Evolutionary conservation across 2,888 invertebrate species (phyloP).

Genomic region (Germaria angustata): DNA sequence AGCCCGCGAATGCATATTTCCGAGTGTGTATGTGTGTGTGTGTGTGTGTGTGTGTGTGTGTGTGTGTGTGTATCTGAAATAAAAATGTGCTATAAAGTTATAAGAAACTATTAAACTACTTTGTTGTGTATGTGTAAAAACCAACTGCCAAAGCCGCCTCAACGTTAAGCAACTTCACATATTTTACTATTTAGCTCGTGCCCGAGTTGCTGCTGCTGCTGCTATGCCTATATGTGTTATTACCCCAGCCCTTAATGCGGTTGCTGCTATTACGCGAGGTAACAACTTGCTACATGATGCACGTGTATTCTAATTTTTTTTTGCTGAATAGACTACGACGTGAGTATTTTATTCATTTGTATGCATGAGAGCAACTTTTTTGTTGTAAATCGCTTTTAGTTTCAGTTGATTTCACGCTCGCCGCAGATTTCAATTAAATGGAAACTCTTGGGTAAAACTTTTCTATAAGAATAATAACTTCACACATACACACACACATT

Average conservation of each 20-base stretch:
- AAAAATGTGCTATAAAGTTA: constrained; percentile 2
- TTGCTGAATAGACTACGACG: neutral
- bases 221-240: neutral
- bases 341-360: constrained; percentile 51
- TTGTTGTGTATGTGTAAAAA: neutral
- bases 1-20: no score
- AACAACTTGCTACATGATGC: constrained; percentile 31
- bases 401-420: constrained; percentile 65
- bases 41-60: no score
- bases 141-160: neutral
- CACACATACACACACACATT: neutral
- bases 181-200: neutral
- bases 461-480: constrained; percentile 18
- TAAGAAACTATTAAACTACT: constrained; percentile 28
- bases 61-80: neutral
- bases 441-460: constrained; percentile 50
- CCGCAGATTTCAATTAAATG: constrained; percentile 66
- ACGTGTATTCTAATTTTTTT: constrained; percentile 16
- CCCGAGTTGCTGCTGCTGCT: neutral
- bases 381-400: constrained; percentile 59
- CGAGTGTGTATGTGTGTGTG: no score
- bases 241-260: neutral
- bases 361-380: constrained; percentile 55
- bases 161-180: constrained; percentile 38
- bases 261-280: neutral